A percentile compares a stretch with the other conserved stretches of the same genome.
These are phyloP conservation scores for Drosophila chauvacae DNA, from an alignment of 1,140 invertebrate genomes.

Conservation along the genomic window DNA sequence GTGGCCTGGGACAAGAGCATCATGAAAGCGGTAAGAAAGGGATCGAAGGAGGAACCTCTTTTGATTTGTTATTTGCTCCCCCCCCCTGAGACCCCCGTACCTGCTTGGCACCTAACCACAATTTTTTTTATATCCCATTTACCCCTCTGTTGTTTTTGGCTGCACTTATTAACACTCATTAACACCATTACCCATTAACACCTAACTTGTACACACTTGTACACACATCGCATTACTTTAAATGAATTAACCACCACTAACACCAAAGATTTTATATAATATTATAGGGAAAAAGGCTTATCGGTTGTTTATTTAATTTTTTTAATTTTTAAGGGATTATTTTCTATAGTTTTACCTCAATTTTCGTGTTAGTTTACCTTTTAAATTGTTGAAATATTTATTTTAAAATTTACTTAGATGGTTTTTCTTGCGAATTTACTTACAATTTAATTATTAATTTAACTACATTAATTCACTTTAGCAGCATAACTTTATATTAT, in stretches of 20 bases:
- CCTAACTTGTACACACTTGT: constrained; percentile 4
- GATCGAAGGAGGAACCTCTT: constrained; percentile 1
- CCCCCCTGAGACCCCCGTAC: constrained; percentile 1
- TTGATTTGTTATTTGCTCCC: background rate
- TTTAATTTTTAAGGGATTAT: background rate
- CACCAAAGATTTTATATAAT: background rate
- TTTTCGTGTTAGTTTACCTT: background rate
- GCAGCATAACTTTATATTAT: background rate
- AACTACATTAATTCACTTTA: background rate
- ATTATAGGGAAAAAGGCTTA: background rate
- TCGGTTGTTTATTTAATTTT: background rate
- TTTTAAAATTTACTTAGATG: background rate
- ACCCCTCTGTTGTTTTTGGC: constrained; percentile 22
- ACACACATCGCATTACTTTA: constrained; percentile 11
- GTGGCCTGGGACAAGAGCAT: constrained; percentile 99
- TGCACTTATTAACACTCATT: constrained; percentile 8
- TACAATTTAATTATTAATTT: too few relatives aligned
- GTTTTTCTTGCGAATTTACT: background rate
- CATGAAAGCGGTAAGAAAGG: constrained; percentile 96
- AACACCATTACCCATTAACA: constrained; percentile 6
- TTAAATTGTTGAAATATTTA: background rate
- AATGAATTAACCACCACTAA: background rate
- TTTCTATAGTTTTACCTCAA: background rate
- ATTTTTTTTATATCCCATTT: constrained; percentile 10
- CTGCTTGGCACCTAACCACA: constrained; percentile 13